Evolutionary conservation across 2,113 vertebrate species (phyloP), one percentile per base, ranked within the genome.

Genomic region (Sciurus niger): DNA sequence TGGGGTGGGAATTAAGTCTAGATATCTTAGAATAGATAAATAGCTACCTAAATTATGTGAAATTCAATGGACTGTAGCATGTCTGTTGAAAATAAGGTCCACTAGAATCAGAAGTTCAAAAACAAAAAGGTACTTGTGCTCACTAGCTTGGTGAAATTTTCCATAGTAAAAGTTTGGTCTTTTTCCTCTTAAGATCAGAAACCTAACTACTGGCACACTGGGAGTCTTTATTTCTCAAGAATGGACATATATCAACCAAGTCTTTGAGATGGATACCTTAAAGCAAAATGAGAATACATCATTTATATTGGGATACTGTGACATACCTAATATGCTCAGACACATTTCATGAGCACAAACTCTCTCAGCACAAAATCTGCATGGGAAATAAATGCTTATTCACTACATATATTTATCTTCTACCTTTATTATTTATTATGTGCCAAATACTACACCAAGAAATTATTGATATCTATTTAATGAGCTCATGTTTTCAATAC

Each of bases 171-270:
- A 88, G 40, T 76, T 76, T 65, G 18, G 10, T 24, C 51, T 76
- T 95, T 55, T 73, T 16, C 20, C 12, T 93, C 8, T 53, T 51
- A 96, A 86, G 9, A 86, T 58, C 73, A 46, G 83, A 85, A 78
- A 70, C 28, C 74, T n/a, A 8, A 43, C 10, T 58, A 9, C 13
- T 25, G 48, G 9, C 37, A 46, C 1, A 32, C 8, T 0, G 4
- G 63, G 30, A 68, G 32, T 18, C n/a, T 18, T 67, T 40, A 18
- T 53, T 89, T 90, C 60, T 82, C 43, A 37, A 84, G 76, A 90
- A 68, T 60, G 51, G 53, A 40, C 83, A 34, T 24, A 58, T 8
- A 0, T 73, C 40, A 86, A 34, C 72, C 16, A 80, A 60, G 60
- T 58, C 79, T 55, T 37, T 74, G 55, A 83, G 53, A 63, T 11